These are phyloP conservation scores for Drosophila seguyi DNA, from an alignment of 1,140 invertebrate species.

Conservation along the genomic window DNA sequence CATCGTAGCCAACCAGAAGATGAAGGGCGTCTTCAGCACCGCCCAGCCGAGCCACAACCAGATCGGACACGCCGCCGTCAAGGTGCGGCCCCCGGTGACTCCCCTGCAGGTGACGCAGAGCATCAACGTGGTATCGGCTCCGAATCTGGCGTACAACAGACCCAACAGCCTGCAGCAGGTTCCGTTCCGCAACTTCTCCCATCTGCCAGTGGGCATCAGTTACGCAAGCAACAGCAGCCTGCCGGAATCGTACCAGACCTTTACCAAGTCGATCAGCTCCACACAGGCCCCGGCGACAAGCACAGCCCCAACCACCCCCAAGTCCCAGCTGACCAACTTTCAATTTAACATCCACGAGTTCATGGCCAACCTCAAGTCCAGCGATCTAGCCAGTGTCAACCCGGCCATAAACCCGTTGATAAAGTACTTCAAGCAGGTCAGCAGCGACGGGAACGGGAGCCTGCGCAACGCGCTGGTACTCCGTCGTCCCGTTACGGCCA, in stretches of 20 bases:
- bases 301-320: constrained; percentile 21
- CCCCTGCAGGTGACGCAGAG: constrained; percentile 66
- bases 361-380: constrained; percentile 70
- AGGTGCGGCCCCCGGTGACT: constrained; percentile 55
- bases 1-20: constrained; percentile 79
- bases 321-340: constrained; percentile 49
- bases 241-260: constrained; percentile 76
- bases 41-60: constrained; percentile 57
- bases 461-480: constrained; percentile 50
- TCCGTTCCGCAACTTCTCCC: constrained; percentile 50
- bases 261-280: constrained; percentile 55
- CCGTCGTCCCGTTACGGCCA: constrained; percentile 40
- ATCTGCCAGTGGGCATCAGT: constrained; percentile 61
- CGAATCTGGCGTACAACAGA: constrained; percentile 59
- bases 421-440: constrained; percentile 77
- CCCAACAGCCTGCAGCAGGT: constrained; percentile 42
- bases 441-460: constrained; percentile 49
- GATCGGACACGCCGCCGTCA: constrained; percentile 46
- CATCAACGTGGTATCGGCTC: constrained; percentile 69
- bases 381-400: constrained; percentile 70
- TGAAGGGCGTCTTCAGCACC: constrained; percentile 69
- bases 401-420: constrained; percentile 74
- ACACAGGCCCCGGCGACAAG: constrained; percentile 31
- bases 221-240: constrained; percentile 61
- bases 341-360: constrained; percentile 81